These are phyloP conservation scores for Operophtera brumata DNA, from an alignment of 2,888 invertebrate genomes.

Conservation along the genomic window DNA sequence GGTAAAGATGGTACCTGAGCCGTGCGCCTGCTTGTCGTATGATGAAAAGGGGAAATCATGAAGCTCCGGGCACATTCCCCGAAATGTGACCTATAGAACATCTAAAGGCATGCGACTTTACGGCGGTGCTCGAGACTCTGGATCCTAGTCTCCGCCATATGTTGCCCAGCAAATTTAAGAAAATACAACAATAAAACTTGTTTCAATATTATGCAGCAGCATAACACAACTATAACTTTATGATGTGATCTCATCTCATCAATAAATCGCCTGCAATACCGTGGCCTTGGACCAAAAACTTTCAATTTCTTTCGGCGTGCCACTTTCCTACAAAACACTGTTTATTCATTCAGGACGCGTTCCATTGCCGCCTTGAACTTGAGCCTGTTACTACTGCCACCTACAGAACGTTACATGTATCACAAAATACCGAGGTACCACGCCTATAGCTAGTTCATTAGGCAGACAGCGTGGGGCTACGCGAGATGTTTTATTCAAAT, in stretches of 20 bases:
- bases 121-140: too few relatives aligned
- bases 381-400: slow-evolving; percentile 30
- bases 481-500: slow-evolving; percentile 42
- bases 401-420: slow-evolving; percentile 45
- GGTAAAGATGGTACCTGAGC: too few relatives aligned
- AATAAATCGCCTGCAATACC: slow-evolving; percentile 1
- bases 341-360: slow-evolving; percentile 50
- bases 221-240: not conserved
- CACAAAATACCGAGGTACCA: slow-evolving; percentile 34
- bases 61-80: too few relatives aligned
- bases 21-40: too few relatives aligned
- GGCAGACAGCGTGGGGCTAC: slow-evolving; percentile 36
- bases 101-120: too few relatives aligned
- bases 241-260: not conserved
- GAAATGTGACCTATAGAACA: too few relatives aligned
- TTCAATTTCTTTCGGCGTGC: slow-evolving; percentile 32
- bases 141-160: too few relatives aligned
- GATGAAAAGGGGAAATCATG: too few relatives aligned
- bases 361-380: slow-evolving; percentile 69
- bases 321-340: slow-evolving; percentile 21
- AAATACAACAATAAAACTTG: too few relatives aligned
- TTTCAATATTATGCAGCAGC: not conserved
- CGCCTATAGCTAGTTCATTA: slow-evolving; percentile 33
- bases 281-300: slow-evolving; percentile 28
- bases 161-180: too few relatives aligned